Percentiles rank a stretch among this genome's conserved stretches.
These are phyloP conservation scores for Panopea generosa DNA, from an alignment of 2,888 invertebrate genomes.

Conservation along the genomic window DNA sequence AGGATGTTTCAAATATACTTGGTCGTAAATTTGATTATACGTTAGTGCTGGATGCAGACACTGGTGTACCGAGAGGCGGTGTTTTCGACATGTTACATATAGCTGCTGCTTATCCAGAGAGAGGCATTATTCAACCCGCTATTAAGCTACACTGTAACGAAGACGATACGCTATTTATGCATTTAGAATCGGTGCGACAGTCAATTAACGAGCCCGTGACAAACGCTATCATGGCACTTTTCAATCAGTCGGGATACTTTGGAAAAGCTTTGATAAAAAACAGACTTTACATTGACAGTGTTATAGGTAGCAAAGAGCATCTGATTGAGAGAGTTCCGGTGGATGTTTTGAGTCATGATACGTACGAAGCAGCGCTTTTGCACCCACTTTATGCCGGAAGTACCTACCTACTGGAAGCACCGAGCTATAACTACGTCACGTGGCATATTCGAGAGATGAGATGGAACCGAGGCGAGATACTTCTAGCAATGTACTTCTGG, in stretches of 20 bases:
- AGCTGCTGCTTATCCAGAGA: constrained; percentile 77
- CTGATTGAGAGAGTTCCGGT: constrained; percentile 77
- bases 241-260: constrained; percentile 76
- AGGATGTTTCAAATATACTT: too few relatives aligned
- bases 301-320: constrained; percentile 74
- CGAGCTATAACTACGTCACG: constrained; percentile 76
- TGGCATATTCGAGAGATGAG: constrained; percentile 79
- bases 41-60: constrained; percentile 78
- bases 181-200: constrained; percentile 76
- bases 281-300: constrained; percentile 74
- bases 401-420: constrained; percentile 72
- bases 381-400: constrained; percentile 74
- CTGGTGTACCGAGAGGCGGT: constrained; percentile 69
- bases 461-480: constrained; percentile 76
- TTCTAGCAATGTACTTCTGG: constrained; percentile 79
- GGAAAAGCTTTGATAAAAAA: constrained; percentile 81
- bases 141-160: constrained; percentile 70
- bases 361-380: constrained; percentile 78
- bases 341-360: constrained; percentile 81
- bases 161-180: constrained; percentile 78
- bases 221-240: constrained; percentile 71
- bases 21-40: constrained; percentile 74
- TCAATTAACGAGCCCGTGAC: constrained; percentile 77
- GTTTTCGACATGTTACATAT: constrained; percentile 72
- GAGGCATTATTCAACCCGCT: constrained; percentile 78